A percentile compares a stretch with the other conserved stretches of the same genome.
These are phyloP conservation scores for Acanthiza pusilla DNA, from an alignment of 2,797 vertebrate species.

Conservation along the genomic window DNA sequence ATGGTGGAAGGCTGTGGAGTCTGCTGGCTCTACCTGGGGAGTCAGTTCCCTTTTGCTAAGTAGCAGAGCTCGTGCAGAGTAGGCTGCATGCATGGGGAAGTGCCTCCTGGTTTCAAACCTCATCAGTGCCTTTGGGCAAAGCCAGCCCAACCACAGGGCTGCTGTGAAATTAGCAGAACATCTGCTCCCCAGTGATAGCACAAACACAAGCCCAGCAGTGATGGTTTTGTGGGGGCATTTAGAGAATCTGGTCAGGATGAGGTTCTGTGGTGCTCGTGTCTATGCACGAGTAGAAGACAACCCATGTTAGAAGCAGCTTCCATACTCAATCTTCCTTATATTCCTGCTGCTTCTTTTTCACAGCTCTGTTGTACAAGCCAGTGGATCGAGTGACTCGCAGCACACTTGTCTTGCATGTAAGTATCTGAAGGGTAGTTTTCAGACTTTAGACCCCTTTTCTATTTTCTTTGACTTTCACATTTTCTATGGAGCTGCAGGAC, in stretches of 20 bases:
- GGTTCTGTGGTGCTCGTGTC: background rate
- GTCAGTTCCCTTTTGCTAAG: background rate
- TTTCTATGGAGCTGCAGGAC: background rate
- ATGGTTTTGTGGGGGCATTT: background rate
- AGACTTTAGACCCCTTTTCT: background rate
- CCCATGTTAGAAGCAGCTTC: background rate
- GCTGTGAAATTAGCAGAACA: background rate
- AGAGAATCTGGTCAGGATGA: background rate
- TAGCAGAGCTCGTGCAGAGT: background rate
- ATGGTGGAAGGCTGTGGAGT: background rate
- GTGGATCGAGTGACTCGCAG: conserved; percentile 97
- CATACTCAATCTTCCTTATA: background rate
- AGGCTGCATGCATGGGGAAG: background rate
- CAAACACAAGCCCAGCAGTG: background rate
- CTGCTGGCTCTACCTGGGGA: background rate
- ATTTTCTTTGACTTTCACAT: background rate
- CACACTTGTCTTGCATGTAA: conserved; percentile 95
- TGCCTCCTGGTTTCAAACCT: background rate
- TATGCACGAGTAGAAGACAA: background rate
- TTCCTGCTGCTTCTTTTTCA: background rate
- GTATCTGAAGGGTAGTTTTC: conserved; percentile 55
- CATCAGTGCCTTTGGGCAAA: background rate
- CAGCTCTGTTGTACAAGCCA: conserved; percentile 94
- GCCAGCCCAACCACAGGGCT: background rate
- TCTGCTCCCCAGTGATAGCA: background rate